Evolutionary conservation across 2,797 vertebrate species (phyloP).

Genomic region (Simalia tracyae): DNA sequence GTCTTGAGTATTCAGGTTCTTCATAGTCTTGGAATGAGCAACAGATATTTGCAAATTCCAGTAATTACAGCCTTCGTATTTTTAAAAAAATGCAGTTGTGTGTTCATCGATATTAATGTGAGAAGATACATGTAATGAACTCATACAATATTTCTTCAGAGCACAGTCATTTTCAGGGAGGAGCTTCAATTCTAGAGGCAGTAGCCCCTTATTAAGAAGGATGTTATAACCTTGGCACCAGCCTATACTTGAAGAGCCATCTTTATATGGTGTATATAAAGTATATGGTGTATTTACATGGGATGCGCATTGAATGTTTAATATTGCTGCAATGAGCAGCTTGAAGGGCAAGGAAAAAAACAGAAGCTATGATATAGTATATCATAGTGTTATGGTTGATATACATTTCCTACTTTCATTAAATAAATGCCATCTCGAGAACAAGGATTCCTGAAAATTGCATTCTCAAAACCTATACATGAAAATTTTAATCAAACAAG

Average conservation of each 20-base stretch:
- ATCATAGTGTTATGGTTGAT: no score
- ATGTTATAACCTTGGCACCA: neutral
- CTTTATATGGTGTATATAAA: neutral
- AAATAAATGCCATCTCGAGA: neutral
- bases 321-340: neutral
- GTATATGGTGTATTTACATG: neutral
- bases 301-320: neutral
- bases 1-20: neutral
- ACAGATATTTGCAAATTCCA: neutral
- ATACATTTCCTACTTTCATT: neutral
- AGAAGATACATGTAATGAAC: neutral
- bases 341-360: neutral
- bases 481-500: neutral
- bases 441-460: neutral
- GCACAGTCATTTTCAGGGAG: neutral
- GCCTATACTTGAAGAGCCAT: neutral
- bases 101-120: neutral
- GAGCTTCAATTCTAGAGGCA: slow-evolving; percentile 14
- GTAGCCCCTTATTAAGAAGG: neutral
- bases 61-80: neutral
- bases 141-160: neutral
- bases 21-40: neutral
- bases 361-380: neutral
- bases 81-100: neutral
- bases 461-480: neutral